Evolutionary conservation across 1,140 invertebrate species (phyloP), one percentile per base, ranked within the genome.

Genomic region (Luehdorfia chinensis): DNA sequence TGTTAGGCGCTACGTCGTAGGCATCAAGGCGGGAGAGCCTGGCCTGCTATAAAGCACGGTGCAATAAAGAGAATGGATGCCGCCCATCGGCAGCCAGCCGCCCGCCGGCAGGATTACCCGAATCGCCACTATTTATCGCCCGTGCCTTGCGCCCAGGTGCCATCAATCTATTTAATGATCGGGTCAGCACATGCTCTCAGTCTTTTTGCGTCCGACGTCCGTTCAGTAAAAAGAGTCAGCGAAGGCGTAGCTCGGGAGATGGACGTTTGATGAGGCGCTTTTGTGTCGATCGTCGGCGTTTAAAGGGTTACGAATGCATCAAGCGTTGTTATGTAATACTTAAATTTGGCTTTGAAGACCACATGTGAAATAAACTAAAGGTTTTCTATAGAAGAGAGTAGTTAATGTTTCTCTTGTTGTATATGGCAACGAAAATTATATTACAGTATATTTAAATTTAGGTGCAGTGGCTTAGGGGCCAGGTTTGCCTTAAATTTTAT

Each of bases 91-190:
- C 58, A 60, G 71, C 62, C 70, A 64, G 49, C 63, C 71, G 67
- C 66, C 74, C 75, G 76, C 71, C 62, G 66, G 66, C 71, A 68
- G 80, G 80, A 83, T 85, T 85, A 85, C 70, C 70, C 65, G 78
- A 83, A 84, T 83, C 81, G 78, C 78, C 78, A 83, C 81, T 85
- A 85, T 85, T 81, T 85, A 85, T 85, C 78, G 81, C 78, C 70
- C 70, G 65, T 77, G 75, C 76, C 81, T 77, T 75, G 69, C 81
- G 66, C 75, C 76, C 81, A 85, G 81, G 81, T 85, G 75, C 81
- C 69, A 85, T 85, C 81, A 79, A 85, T 85, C 81, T 85, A 74
- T 85, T 85, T 85, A 85, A 85, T 85, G 81, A 85, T 83, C 81
- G 78, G 81, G 81, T 85, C 81, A 85, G 78, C 80, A 81, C 76